Evolutionary conservation across 2,888 invertebrate genomes (phyloP).

Genomic region (Nowickia ferox): DNA sequence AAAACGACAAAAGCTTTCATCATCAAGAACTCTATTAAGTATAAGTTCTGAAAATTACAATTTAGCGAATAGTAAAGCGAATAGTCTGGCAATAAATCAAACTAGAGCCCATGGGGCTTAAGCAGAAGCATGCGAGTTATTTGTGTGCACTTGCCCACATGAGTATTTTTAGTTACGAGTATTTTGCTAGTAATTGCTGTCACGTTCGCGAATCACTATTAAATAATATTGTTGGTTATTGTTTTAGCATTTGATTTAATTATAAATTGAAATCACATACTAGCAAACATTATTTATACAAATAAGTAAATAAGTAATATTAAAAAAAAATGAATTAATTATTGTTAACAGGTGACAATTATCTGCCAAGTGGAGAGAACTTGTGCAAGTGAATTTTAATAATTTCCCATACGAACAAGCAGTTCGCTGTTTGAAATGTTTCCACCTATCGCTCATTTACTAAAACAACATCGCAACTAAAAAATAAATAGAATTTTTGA

Average conservation of each 20-base stretch:
- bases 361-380: conserved; percentile 13
- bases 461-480: too few species aligned
- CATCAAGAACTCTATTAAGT: neutral
- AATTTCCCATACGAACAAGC: neutral
- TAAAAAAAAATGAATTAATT: conserved; percentile 45
- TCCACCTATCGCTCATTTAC: too few species aligned
- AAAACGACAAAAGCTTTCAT: conserved; percentile 16
- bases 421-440: too few species aligned
- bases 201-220: conserved; percentile 5
- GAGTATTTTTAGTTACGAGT: conserved; percentile 22
- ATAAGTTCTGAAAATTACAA: neutral
- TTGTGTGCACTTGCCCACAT: neutral
- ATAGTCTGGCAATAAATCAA: neutral
- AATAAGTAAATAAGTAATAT: neutral
- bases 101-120: neutral
- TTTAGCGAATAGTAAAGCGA: neutral
- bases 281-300: conserved; percentile 1
- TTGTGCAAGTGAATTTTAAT: conserved; percentile 32
- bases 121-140: neutral
- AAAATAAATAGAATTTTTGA: too few species aligned
- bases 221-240: conserved; percentile 9
- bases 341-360: conserved; percentile 47
- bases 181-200: conserved; percentile 8
- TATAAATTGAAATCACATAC: conserved; percentile 39
- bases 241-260: conserved; percentile 26